Base-by-base conservation (phyloP, 2,888 invertebrate genomes). In the Drosophila tripunctata region DNA sequence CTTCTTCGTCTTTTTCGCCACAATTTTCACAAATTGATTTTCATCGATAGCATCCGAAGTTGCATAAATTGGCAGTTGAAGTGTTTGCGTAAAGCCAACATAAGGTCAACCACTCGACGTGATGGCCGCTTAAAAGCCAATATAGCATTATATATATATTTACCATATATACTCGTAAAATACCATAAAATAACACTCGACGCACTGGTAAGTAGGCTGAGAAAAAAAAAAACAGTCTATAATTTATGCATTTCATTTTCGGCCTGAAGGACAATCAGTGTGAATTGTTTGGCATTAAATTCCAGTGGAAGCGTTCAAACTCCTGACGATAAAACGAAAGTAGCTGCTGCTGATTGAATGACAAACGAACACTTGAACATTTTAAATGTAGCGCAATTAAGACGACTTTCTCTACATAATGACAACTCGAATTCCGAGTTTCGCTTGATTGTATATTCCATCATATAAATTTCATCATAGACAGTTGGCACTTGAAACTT, bases 41-140 rank as follows among this genome's bases (percentile, higher is more conserved):
- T 45, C 80, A 74, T 74, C 74, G 84, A 83, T 77, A 47, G 60
- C 73, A 51, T 24, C 36, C 44, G 40, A 68, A 68, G 43, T 57
- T 67, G 70, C 81, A 86, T 83, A 74, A 80, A 76, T 70, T 67
- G 62, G 61, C 78, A 76, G 62, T 79, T 58, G 65, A 65, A 54
- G 63, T 65, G 62, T 69, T 61, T 41, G 51, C 45, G 64, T 51
- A 44, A 54, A 74, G 70, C 58, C 55, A 33, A 36, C 41, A 21
- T 56, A 75, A 75, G 75, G 72, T 73, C 72, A 75, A 38, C 15
- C 70, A 72, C 75, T 72, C 45, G 51, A 60, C 17, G 10, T 55
- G 55, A 56, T 57, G 71, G 60, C 60, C 75, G 65, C 65, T 75
- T 65, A 61, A 70, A 70, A 44, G 54, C 52, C 75, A 70, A 75